phyloP scores from a whole-genome alignment of 2,113 vertebrate species.

The Thalassoma bifasciatum region DNA sequence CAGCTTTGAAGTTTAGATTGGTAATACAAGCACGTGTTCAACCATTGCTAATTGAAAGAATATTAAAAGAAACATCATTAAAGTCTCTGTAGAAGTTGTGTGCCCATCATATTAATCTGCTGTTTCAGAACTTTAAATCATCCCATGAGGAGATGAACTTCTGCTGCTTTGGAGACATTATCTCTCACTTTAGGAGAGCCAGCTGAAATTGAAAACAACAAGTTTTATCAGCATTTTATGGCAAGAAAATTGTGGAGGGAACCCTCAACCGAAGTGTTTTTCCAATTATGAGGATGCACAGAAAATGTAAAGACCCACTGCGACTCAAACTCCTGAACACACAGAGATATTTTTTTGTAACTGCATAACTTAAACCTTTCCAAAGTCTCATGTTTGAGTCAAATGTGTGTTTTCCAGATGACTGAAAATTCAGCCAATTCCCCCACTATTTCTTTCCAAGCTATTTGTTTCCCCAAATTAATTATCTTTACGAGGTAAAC shows the following conservation, averaged over 20 bases:
- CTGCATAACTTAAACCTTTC: not conserved
- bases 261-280: not conserved
- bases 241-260: not conserved
- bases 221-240: not conserved
- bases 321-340: not conserved
- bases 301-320: not conserved
- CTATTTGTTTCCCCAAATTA: slow-evolving; percentile 64
- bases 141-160: not conserved
- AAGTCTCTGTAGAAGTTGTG: not conserved
- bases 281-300: not conserved
- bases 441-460: slow-evolving; percentile 20
- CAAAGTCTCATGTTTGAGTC: slow-evolving; percentile 9
- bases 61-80: not conserved
- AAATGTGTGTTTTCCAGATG: slow-evolving; percentile 45
- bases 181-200: not conserved
- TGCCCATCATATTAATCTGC: not conserved
- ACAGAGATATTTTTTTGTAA: not conserved
- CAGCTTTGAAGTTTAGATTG: not conserved
- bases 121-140: not conserved
- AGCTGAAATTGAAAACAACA: not conserved
- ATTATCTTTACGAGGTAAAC: slow-evolving; percentile 64
- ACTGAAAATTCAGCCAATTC: slow-evolving; percentile 42
- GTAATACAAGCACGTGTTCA: not conserved
- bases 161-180: no score
- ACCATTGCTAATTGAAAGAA: not conserved